Conservation (phyloP, 2,797 vertebrate species). For the Psittacula echo region DNA sequence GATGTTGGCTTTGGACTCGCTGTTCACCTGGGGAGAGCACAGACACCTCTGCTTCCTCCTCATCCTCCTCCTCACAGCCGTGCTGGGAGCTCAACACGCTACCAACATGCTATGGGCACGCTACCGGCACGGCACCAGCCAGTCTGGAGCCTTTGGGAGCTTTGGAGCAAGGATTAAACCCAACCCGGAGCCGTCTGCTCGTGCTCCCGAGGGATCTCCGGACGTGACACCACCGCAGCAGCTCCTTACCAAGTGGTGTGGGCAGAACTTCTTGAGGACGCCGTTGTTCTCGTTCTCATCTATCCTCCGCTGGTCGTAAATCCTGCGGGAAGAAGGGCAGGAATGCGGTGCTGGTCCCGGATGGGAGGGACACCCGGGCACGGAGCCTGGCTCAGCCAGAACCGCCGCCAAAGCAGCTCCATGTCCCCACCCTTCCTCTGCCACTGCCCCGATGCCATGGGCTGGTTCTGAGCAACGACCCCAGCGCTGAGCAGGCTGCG, state of each 20-base stretch:
- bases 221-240: not conserved
- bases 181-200: not conserved
- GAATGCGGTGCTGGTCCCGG: no score
- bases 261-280: slow-evolving; percentile 96
- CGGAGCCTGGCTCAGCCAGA: no score
- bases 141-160: no score
- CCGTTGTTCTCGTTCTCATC: slow-evolving; percentile 95
- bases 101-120: no score
- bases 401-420: no score
- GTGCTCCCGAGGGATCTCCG: not conserved
- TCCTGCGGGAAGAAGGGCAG: slow-evolving; percentile 75
- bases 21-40: slow-evolving; percentile 81
- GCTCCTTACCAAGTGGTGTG: slow-evolving; percentile 89
- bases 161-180: not conserved
- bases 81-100: not conserved
- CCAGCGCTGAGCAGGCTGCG: not conserved
- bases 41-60: slow-evolving; percentile 3
- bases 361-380: not conserved
- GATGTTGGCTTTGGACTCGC: slow-evolving; percentile 97
- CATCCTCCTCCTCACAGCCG: not conserved
- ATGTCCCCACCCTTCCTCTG: not conserved
- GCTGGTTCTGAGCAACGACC: no score
- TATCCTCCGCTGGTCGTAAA: slow-evolving; percentile 97
- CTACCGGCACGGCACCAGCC: not conserved
- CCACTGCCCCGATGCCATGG: not conserved